A percentile compares a stretch with the other conserved stretches of the same genome.
Conservation (phyloP, 2,797 vertebrate genomes). For the Gymnoscopelus microlampas region DNA sequence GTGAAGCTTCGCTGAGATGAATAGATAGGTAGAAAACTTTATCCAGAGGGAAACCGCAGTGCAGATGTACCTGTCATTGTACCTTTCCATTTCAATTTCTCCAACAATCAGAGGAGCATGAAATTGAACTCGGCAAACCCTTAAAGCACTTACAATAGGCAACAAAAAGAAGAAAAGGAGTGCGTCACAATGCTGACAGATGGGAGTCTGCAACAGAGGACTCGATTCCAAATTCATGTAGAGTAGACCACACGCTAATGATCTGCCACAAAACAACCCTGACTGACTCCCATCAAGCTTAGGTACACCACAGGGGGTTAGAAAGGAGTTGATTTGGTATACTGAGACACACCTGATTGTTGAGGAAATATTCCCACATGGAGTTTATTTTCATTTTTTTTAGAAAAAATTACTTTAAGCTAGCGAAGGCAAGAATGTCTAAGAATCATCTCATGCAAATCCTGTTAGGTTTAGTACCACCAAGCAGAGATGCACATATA, state of each 20-base stretch:
- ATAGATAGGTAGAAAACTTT: no score
- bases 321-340: slow-evolving; percentile 26
- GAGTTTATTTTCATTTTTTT: background rate
- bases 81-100: slow-evolving; percentile 12
- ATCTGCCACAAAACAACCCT: background rate
- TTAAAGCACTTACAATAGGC: slow-evolving; percentile 2
- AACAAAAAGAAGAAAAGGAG: slow-evolving; percentile 9
- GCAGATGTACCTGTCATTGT: slow-evolving; percentile 1
- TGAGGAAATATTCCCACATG: background rate
- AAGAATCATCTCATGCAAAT: background rate
- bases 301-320: slow-evolving; percentile 3
- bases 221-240: background rate
- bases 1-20: slow-evolving; percentile 13
- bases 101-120: slow-evolving; percentile 5
- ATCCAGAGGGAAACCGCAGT: no score
- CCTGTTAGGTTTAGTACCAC: background rate
- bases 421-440: background rate
- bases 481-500: slow-evolving; percentile 1
- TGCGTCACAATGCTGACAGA: background rate
- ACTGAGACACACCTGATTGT: background rate
- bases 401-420: background rate
- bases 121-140: slow-evolving; percentile 15
- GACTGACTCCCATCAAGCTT: background rate
- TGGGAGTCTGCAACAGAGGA: background rate
- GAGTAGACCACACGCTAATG: background rate